Percentiles rank a stretch among this genome's conserved stretches.
Evolutionary conservation across 2,797 vertebrate species (phyloP).

Genomic region (Cossypha caffra): DNA sequence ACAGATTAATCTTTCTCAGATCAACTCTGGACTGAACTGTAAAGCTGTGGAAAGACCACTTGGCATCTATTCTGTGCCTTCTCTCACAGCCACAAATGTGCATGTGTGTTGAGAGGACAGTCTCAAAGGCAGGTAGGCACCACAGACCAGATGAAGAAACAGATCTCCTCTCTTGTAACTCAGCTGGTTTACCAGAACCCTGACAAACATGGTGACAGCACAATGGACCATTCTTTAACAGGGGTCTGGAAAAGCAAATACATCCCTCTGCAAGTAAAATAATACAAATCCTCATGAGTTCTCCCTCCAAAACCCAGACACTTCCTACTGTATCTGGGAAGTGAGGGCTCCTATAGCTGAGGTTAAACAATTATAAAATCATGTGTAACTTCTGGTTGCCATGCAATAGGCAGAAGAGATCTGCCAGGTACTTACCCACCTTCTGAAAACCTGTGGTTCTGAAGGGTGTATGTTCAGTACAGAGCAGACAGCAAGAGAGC

Average conservation of each 20-base stretch:
- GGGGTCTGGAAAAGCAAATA: neutral
- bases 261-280: neutral
- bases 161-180: neutral
- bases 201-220: neutral
- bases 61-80: neutral
- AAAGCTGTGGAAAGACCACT: neutral
- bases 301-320: neutral
- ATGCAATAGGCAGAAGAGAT: neutral
- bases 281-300: neutral
- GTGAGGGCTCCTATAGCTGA: neutral
- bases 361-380: neutral
- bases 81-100: neutral
- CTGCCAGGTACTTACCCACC: neutral
- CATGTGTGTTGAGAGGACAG: neutral
- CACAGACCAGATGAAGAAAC: neutral
- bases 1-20: neutral
- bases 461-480: neutral
- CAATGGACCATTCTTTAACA: neutral
- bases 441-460: neutral
- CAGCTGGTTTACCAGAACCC: neutral
- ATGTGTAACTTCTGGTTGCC: neutral
- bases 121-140: neutral
- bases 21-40: neutral
- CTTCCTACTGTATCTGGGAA: neutral
- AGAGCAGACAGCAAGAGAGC: neutral